Evolutionary conservation across 2,113 vertebrate species (phyloP), one percentile per base, ranked within the genome.

Genomic region (Aspidoscelis tigris): DNA sequence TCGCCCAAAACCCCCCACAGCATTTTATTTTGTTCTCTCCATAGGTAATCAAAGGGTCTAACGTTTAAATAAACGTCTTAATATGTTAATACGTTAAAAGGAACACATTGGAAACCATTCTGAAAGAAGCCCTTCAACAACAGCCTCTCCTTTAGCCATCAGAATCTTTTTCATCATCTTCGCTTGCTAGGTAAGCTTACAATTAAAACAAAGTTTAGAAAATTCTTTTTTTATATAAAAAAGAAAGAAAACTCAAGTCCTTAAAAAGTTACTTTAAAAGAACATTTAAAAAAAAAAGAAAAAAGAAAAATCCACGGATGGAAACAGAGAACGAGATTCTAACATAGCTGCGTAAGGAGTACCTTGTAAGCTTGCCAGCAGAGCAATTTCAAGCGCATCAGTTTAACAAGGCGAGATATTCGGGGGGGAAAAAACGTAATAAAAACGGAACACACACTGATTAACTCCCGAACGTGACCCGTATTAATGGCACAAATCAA

Each of bases 381-480:
- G 75, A 86, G 90, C 88, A 89, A 94, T 90, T 91, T 81, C 87
- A 88, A 89, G 41, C 74, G 90, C 86, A 89, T 91, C 91, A 89
- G 83, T 86, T 88, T 91, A 92, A 94, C 84, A 93, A 79, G 90
- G 87, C 85, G 89, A 92, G 80, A 91, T 90, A 91, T 91, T 91
- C 90, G 85, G 81, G 82, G 73, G 90, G 84, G 84, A 18, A 61
- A 18, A 61, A 61, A 18, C 91, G 89, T 87, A 89, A 88, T 89
- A 92, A 91, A 88, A 88, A 92, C 66, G 86, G 90, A 93, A 91
- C 85, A 93, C 91, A 94, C 87, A 93, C 83, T 90, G 88, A 94
- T 93, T 91, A 92, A 90, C 78, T 82, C 88, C 90, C 76, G 77
- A 71, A 87, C 50, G 89, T 90, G 92, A 91, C 90, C 90, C 87